phyloP scores from a whole-genome alignment of 2,113 vertebrate genomes.

The Alouatta palliata region DNA sequence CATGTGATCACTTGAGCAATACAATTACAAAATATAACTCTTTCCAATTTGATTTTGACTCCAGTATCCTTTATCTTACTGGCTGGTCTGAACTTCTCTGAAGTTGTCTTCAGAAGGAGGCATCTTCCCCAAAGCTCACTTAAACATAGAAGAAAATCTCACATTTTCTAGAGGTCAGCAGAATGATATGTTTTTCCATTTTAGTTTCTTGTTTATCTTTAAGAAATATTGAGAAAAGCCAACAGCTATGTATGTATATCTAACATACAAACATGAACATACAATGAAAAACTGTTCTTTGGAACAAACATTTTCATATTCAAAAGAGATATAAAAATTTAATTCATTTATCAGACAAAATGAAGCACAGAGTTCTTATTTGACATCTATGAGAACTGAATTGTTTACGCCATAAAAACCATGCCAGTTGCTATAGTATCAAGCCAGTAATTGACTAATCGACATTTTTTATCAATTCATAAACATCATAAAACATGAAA shows the following conservation, averaged over 20 bases:
- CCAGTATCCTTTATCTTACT: not conserved
- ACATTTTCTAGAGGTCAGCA: not conserved
- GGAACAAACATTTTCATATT: slow-evolving; percentile 9
- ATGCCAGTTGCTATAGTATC: not conserved
- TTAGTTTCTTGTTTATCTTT: not conserved
- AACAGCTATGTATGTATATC: not conserved
- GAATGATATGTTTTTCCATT: not conserved
- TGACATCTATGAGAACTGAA: not conserved
- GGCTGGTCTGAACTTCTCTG: not conserved
- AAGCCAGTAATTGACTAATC: not conserved
- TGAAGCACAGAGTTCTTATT: not conserved
- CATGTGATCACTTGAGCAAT: not conserved
- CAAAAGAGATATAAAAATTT: not conserved
- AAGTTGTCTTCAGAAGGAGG: not conserved
- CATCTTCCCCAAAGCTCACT: not conserved
- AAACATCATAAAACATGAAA: not conserved
- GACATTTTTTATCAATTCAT: not conserved
- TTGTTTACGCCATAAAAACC: not conserved
- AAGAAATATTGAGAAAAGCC: not conserved
- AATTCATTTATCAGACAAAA: not conserved
- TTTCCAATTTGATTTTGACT: not conserved
- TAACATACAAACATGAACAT: not conserved
- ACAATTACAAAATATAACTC: not conserved
- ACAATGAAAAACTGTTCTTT: not conserved
- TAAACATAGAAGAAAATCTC: not conserved